Conservation (phyloP, 2,797 vertebrate species). For the Cichlasoma orientale region DNA sequence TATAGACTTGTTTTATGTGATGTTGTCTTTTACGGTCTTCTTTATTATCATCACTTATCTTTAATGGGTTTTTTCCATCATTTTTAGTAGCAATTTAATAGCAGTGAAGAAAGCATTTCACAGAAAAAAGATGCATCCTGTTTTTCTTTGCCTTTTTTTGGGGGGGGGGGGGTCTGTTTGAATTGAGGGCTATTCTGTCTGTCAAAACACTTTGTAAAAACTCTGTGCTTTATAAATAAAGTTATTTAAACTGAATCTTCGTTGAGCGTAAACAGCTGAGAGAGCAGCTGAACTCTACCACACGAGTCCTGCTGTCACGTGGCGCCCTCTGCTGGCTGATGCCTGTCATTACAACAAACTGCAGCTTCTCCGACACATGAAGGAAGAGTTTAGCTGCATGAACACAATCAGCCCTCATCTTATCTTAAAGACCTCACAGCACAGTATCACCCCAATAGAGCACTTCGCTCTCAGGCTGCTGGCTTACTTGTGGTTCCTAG, state of each 20-base stretch:
- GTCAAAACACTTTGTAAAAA: too few species aligned
- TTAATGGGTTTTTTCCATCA: neutral
- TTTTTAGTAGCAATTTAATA: neutral
- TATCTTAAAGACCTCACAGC: too few species aligned
- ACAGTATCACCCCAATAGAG: too few species aligned
- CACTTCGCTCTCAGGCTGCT: too few species aligned
- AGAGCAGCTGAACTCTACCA: neutral
- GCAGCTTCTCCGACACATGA: neutral
- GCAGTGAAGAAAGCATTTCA: neutral
- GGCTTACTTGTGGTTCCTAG: too few species aligned
- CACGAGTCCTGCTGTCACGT: neutral
- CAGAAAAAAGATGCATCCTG: neutral
- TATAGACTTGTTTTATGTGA: neutral
- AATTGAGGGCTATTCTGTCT: neutral
- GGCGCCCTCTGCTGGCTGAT: neutral
- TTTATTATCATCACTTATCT: neutral
- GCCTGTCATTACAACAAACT: neutral
- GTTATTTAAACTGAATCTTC: neutral
- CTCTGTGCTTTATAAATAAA: neutral
- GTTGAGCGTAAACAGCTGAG: neutral
- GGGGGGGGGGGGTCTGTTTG: too few species aligned
- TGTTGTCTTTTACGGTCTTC: neutral
- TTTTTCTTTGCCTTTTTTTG: too few species aligned
- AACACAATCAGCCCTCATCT: too few species aligned
- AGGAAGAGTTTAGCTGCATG: too few species aligned